Base-by-base conservation (phyloP, 37 sponge, comb jelly and placozoan genomes). In the Hormiphora californensis region DNA sequence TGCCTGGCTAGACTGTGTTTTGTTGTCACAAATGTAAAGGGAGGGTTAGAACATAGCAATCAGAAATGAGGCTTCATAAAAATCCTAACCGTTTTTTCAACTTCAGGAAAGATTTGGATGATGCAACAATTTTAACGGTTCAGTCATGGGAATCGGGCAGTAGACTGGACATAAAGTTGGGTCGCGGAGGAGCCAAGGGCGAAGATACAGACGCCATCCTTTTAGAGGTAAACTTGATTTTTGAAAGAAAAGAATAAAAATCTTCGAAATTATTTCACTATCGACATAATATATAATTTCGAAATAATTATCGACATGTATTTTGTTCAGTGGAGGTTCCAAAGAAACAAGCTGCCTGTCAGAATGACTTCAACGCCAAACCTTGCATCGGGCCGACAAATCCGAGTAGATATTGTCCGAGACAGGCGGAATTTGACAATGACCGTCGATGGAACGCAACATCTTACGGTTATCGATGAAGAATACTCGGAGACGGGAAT, bases 291-390 rank as follows among this genome's bases (percentile, higher is more conserved):
- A n/a, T n/a, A n/a, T n/a, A n/a, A n/a, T n/a, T n/a, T n/a, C n/a
- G n/a, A n/a, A n/a, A n/a, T n/a, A n/a, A n/a, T n/a, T n/a, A n/a
- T n/a, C n/a, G n/a, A n/a, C 53, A 17, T 49, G 53, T 49, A 9
- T 49, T 15, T 49, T 57, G 32, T 31, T 65, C 67, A 65, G 67
- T 65, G 67, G 67, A 34, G 37, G 35, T 65, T 65, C 37, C 8
- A 28, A 1, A 21, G 67, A 33, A 65, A 65, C 37, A 65, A 17
- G 11, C 67, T 38, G 5, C 67, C 32, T 32, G 37, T 34, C 9
- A 21, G 11, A 38, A 19, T 65, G 5, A 65, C 67, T 9, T 65
- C 67, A 1, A 4, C 38, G 2, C 67, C 34, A 2, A 28, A 65
- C 36, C 11, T 65, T 15, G 67, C 67, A 65, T 35, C 67, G 3